Evolutionary conservation across 23 tunicate genomes (phyloP).

Genomic region (Trididemnum clinides): DNA sequence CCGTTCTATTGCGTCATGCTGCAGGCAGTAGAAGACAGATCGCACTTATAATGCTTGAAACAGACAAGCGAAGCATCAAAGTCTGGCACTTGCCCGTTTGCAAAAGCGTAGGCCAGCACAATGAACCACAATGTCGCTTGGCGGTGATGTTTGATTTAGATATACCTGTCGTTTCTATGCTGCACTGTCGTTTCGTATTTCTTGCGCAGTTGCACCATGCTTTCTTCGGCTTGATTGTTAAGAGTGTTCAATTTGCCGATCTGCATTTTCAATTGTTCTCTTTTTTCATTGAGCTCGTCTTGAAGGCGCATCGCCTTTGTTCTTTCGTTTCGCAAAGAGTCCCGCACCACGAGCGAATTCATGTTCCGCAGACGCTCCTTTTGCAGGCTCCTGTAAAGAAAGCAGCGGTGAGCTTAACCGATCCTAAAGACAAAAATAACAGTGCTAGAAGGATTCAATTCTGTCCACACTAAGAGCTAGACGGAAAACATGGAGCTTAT

Average conservation of each 20-base stretch:
- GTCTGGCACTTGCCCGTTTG: too few relatives aligned
- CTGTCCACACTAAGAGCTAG: too few relatives aligned
- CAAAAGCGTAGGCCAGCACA: too few relatives aligned
- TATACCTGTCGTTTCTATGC: slow-evolving; percentile 96
- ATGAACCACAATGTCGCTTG: too few relatives aligned
- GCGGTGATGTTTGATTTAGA: background rate
- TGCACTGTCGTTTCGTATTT: slow-evolving; percentile 89
- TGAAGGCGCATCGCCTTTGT: slow-evolving; percentile 65
- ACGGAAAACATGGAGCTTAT: too few relatives aligned
- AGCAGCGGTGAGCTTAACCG: too few relatives aligned
- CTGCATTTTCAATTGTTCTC: slow-evolving; percentile 88
- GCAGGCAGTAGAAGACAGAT: too few relatives aligned
- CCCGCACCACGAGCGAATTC: slow-evolving; percentile 80
- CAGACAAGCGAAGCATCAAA: too few relatives aligned
- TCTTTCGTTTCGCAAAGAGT: slow-evolving; percentile 81
- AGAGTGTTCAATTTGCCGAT: slow-evolving; percentile 89
- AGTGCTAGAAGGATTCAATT: too few relatives aligned
- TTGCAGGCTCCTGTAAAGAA: slow-evolving; percentile 86
- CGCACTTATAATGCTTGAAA: too few relatives aligned
- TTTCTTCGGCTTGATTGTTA: slow-evolving; percentile 95
- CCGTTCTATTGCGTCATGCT: too few relatives aligned
- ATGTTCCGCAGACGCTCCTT: slow-evolving; percentile 73
- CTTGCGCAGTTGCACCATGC: slow-evolving; percentile 90
- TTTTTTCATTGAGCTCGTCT: slow-evolving; percentile 68
- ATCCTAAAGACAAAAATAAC: too few relatives aligned